phyloP scores from a whole-genome alignment of 2,113 vertebrate genomes.

The Chloroceryle aenea region DNA sequence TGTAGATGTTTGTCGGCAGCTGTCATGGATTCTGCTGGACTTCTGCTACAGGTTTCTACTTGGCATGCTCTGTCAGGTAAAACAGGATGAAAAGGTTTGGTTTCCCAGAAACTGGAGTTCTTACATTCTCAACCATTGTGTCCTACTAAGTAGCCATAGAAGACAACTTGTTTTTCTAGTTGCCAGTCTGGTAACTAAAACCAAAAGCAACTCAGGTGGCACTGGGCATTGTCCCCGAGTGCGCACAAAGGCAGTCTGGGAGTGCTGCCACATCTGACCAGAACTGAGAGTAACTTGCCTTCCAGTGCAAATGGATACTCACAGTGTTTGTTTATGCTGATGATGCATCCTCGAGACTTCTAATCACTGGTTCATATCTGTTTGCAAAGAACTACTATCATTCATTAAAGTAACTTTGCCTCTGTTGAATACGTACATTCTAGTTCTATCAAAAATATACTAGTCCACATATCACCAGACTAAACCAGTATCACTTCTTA shows the following conservation, averaged over 20 bases:
- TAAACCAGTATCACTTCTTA: not conserved
- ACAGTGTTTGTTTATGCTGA: not conserved
- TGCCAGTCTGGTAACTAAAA: not conserved
- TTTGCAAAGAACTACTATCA: not conserved
- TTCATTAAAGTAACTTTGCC: not conserved
- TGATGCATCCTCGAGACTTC: not conserved
- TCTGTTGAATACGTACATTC: not conserved
- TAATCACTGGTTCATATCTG: not conserved
- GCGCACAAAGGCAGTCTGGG: not conserved
- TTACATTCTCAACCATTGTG: not conserved
- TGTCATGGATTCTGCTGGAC: not conserved
- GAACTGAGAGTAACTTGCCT: not conserved
- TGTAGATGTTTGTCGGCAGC: not conserved
- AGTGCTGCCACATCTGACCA: not conserved
- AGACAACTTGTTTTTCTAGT: not conserved
- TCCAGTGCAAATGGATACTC: not conserved
- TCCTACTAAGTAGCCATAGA: not conserved
- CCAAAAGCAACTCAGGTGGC: not conserved
- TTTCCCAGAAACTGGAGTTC: not conserved
- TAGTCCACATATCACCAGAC: not conserved
- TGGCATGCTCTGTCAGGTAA: not conserved
- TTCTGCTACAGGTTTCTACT: not conserved
- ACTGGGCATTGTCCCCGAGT: not conserved
- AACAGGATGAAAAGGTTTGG: not conserved
- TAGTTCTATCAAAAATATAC: not conserved